Conservation (phyloP, 2,888 invertebrate genomes). For the Cosmopolites sordidus region DNA sequence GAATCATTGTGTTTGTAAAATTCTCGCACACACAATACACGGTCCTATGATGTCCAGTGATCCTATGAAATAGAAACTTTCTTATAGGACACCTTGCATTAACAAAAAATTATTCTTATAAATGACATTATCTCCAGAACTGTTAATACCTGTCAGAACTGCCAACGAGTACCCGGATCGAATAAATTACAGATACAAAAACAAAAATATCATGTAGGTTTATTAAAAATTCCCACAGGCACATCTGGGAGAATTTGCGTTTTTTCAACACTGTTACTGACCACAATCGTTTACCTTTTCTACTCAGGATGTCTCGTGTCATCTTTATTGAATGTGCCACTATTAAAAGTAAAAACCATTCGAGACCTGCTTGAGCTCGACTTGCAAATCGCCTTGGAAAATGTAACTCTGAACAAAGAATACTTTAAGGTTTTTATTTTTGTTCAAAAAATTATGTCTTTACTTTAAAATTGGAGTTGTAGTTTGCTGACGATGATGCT, state of each 20-base stretch:
- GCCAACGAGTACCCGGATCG: too few species aligned
- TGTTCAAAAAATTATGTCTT: neutral
- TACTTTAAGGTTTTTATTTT: constrained; percentile 55
- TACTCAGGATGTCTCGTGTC: constrained; percentile 69
- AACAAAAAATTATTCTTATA: too few species aligned
- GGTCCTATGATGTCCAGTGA: too few species aligned
- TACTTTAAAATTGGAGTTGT: constrained; percentile 1
- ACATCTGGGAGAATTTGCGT: constrained; percentile 36
- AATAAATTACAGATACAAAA: too few species aligned
- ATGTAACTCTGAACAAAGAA: constrained; percentile 60
- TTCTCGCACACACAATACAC: too few species aligned
- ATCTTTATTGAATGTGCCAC: constrained; percentile 58
- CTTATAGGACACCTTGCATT: too few species aligned
- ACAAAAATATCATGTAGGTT: constrained; percentile 29
- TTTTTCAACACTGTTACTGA: constrained; percentile 41
- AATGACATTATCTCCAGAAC: too few species aligned
- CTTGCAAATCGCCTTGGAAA: constrained; percentile 59
- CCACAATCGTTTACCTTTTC: constrained; percentile 62
- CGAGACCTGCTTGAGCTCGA: constrained; percentile 57
- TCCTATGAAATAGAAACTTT: too few species aligned
- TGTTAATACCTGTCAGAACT: too few species aligned
- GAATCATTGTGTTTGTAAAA: too few species aligned
- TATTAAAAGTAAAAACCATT: constrained; percentile 58
- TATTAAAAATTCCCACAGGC: constrained; percentile 29
- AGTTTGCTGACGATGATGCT: constrained; percentile 48